A percentile compares a stretch with the other conserved stretches of the same genome.
These are phyloP conservation scores for Scomber colias DNA, from an alignment of 2,113 vertebrate genomes.

Conservation along the genomic window DNA sequence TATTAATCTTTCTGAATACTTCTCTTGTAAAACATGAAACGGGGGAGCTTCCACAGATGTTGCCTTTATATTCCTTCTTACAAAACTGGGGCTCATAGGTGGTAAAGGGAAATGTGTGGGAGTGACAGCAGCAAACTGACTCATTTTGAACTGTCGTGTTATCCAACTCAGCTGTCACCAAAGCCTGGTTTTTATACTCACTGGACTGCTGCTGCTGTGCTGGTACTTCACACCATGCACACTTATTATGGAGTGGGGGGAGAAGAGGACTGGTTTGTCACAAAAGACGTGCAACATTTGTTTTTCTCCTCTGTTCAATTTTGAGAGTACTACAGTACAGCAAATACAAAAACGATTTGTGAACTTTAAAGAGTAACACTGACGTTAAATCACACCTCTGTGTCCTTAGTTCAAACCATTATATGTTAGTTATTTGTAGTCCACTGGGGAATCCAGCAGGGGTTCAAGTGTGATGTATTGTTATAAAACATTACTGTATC, in stretches of 20 bases:
- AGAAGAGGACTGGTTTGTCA: background rate
- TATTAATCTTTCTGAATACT: constrained; percentile 18
- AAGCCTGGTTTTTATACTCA: constrained; percentile 13
- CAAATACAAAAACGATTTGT: background rate
- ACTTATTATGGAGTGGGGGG: background rate
- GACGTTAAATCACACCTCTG: constrained; percentile 7
- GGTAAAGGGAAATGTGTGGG: constrained; percentile 32
- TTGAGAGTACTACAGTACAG: background rate
- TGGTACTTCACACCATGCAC: background rate
- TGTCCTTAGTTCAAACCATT: background rate
- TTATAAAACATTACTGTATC: constrained; percentile 31
- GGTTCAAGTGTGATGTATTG: constrained; percentile 29
- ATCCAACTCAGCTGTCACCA: constrained; percentile 56
- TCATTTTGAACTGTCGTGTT: constrained; percentile 40
- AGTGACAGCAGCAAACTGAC: constrained; percentile 46
- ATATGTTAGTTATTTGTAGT: constrained; percentile 35
- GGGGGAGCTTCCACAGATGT: constrained; percentile 61
- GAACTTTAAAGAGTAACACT: background rate
- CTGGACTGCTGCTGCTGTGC: constrained; percentile 10
- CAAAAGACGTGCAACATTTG: background rate
- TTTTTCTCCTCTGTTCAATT: background rate
- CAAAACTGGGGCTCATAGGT: constrained; percentile 36
- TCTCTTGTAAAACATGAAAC: constrained; percentile 29
- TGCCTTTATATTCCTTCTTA: constrained; percentile 28
- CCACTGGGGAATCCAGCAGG: constrained; percentile 25